phyloP scores from a whole-genome alignment of 2,113 vertebrate genomes.

The Mesitornis unicolor region DNA sequence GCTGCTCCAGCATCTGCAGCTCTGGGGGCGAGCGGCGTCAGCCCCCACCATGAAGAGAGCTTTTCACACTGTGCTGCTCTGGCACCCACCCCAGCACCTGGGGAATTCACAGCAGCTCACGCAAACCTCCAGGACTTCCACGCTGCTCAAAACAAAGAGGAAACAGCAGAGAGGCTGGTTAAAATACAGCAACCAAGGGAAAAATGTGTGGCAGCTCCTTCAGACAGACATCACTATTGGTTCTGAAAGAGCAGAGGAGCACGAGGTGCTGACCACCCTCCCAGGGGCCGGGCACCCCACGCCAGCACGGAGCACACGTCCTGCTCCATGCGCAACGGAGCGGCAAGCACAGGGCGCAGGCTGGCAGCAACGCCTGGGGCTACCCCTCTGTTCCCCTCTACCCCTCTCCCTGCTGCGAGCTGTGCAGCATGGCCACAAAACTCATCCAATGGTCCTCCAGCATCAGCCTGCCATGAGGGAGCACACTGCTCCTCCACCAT shows the following conservation, averaged over 20 bases:
- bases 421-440: accelerated
- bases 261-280: accelerated
- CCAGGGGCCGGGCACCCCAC: accelerated
- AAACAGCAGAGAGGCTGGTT: background rate
- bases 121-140: background rate
- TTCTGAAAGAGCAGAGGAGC: background rate
- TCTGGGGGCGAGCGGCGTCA: background rate
- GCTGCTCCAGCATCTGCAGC: constrained; percentile 17
- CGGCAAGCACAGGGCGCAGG: background rate
- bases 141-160: background rate
- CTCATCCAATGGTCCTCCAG: accelerated
- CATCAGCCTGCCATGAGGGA: background rate
- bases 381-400: background rate
- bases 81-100: background rate
- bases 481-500: accelerated
- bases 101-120: background rate
- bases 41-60: background rate
- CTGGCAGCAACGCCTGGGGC: accelerated
- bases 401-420: background rate
- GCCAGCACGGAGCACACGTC: accelerated
- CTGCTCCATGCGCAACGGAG: accelerated
- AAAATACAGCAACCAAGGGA: background rate
- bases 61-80: background rate
- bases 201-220: background rate
- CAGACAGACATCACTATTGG: background rate